Evolutionary conservation across 2,113 vertebrate genomes (phyloP), one percentile per base, ranked within the genome.

Genomic region (Entelurus aequoreus): DNA sequence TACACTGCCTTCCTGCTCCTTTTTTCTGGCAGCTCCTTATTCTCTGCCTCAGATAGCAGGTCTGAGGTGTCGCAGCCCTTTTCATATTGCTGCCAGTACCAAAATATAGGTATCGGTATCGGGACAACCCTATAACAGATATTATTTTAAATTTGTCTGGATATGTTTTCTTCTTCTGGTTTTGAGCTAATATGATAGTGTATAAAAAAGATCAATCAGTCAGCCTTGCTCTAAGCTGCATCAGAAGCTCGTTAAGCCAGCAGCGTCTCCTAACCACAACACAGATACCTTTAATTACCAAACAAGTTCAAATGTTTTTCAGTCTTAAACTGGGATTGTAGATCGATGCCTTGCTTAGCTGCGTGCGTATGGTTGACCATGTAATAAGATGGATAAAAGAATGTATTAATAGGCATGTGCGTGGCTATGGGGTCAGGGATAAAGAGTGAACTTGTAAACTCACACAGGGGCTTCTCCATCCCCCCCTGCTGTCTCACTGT

Each of bases 361-460:
- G 57, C 62, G 53, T 65, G 74, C 79, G 72, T 72, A 62, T 67
- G 47, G 74, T 69, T 80, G 69, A 75, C 79, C 85, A 66, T 83
- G 86, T 86, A 63, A 58, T 67, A 65, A 80, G 76, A 77, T 49
- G 67, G 82, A 88, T 89, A 79, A 87, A 85, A 75, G 54, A 48
- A 56, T 38, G 78, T 81, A 86, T 88, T 89, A 89, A 87, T 86
- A 88, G 87, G 80, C 81, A 83, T 79, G 80, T 68, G 71, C 76
- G 72, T 37, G 73, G 73, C 78, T 85, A 77, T 82, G 65, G 82
- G 89, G 86, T 90, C 84, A 89, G 86, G 88, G 88, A 90, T 91
- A 91, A 90, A 88, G 78, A 65, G 57, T 90, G 86, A 92, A 92
- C 90, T 90, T 91, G 67, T 90, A 88, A 91, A 92, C 90, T 89